phyloP scores from a whole-genome alignment of 2,888 invertebrate genomes.

The Lasioglossum leucozonium region DNA sequence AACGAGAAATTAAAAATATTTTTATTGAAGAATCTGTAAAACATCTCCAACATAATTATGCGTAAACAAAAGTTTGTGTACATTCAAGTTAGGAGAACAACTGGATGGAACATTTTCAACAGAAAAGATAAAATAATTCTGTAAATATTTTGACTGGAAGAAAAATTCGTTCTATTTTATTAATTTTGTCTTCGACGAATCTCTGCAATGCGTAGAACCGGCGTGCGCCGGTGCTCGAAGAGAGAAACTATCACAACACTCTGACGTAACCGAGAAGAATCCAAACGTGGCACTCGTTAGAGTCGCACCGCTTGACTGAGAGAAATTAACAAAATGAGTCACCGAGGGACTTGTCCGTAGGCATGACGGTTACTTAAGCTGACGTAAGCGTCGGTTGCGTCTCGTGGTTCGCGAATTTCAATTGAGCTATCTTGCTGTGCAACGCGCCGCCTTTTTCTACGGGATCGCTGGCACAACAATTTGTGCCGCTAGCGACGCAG shows the following conservation, averaged over 20 bases:
- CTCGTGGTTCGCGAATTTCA: not conserved
- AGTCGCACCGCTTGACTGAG: not conserved
- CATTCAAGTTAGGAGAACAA: not conserved
- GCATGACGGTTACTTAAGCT: slow-evolving; percentile 14
- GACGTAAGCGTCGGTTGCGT: slow-evolving; percentile 33
- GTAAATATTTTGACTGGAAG: not conserved
- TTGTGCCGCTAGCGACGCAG: not conserved
- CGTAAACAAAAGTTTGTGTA: no score
- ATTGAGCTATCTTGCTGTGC: not conserved
- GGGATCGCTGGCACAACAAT: not conserved
- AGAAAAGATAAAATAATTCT: not conserved
- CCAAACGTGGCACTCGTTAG: slow-evolving; percentile 19
- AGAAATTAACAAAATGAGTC: slow-evolving; percentile 39
- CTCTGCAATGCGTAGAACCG: not conserved
- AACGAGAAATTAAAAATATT: not conserved
- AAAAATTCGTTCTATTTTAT: not conserved
- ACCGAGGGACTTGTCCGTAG: slow-evolving; percentile 10
- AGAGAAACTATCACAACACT: not conserved
- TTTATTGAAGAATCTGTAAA: not conserved
- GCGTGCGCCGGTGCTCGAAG: not conserved
- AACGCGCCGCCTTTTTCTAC: not conserved
- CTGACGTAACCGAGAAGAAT: slow-evolving; percentile 24
- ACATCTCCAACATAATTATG: no score
- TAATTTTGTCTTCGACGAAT: not conserved
- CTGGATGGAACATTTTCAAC: not conserved